Base-by-base conservation (phyloP, 1,140 invertebrate species). In the Babylonia areolata region DNA sequence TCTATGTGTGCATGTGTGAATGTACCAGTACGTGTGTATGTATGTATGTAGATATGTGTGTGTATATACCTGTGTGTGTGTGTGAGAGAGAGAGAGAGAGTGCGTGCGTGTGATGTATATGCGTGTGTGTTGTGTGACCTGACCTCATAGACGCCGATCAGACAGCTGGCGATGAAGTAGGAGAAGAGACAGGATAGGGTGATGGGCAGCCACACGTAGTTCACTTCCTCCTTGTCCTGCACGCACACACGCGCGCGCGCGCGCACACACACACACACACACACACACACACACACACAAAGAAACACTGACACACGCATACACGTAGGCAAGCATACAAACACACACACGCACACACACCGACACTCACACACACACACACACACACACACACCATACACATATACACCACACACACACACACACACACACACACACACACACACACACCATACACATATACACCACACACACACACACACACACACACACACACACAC, bases 111-210 rank as follows among this genome's bases (percentile, higher is more conserved):
- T n/a, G n/a, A n/a, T n/a, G n/a, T n/a, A n/a, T n/a, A n/a, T n/a
- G n/a, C n/a, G n/a, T n/a, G n/a, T n/a, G n/a, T n/a, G n/a, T n/a
- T n/a, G n/a, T n/a, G n/a, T n/a, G n/a, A n/a, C 17, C 93, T 93
- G 93, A 98, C 98, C 96, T 99, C 98, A 92, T 98, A 99, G 17
- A 99, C 95, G 0, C 97, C 97, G 33, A 99, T 95, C 42, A 99
- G 97, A 93, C 97, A 97, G 91, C 98, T 97, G 35, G 98, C 97
- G 83, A 98, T 97, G 90, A 99, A 97, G 93, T 98, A 99, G 0
- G 97, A 95, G 93, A 98, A 98, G 31, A 99, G 94, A 87, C 96
- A 97, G 12, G 97, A 96, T 54, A 98, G 94, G 11, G 98, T 95
- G 1, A 98, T 96, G 0, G 98, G 98, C 11, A 97, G 82, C 91